Base-by-base conservation (phyloP, 2,888 invertebrate species). In the Oeneis ivallda region DNA sequence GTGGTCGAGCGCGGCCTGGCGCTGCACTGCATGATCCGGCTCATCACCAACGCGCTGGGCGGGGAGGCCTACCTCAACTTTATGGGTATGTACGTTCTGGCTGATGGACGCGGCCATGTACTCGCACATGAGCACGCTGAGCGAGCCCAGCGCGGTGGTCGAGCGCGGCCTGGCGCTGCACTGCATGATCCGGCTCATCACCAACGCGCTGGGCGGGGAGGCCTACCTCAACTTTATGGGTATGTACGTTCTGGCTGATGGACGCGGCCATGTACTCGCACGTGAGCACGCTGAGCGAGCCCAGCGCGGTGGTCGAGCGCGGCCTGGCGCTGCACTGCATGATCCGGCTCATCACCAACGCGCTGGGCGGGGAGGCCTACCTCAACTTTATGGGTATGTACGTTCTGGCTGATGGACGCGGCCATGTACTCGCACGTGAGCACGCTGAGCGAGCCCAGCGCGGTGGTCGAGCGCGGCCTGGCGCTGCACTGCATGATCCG, bases 101-200 rank as follows among this genome's bases (percentile, higher is more conserved):
- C n/a, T n/a, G 73, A 99, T 99, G 99, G 99, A 99, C 89, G 98
- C 98, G 75, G 98, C 98, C 75, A 99, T 99, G 99, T 99, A 99
- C 85, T 96, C 96, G 0, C 96, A 97, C 87, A 99, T 99, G 99
- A 98, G 98, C 47, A 92, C 92, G 0, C 1, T 95, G 6, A 96
- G 96, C 62, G 94, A 94, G 2, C 92, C 94, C 0, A 95, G 92
- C 71, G 75, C 94, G 0, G 93, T 98, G 57, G 95, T 99, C 70
- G 98, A 97, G 84, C 94, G 99, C 43, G 99, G 99, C 4, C 93
- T 99, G 64, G 97, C 99, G 32, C 93, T 99, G 70, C 99, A 99
- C 88, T 99, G 99, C 92, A 95, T 99, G 93, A 99, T 99, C 74
- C 93, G 98, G 1, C 94, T 99, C 63, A 93, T 99, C 72, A 99